Conservation (phyloP, 2,797 vertebrate genomes). For the Macrochelys suwanniensis region DNA sequence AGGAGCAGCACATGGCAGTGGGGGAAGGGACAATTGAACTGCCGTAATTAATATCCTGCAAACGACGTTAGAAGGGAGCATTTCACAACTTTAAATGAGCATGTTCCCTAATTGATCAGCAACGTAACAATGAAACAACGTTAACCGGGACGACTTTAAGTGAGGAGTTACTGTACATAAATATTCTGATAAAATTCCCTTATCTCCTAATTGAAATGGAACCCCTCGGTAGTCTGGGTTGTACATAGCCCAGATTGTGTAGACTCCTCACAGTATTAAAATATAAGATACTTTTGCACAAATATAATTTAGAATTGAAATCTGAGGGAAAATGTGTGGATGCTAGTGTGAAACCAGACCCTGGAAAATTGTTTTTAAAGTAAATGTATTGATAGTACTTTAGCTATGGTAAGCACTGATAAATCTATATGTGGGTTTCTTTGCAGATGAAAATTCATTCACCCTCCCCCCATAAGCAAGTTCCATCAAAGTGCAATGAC, state of each 20-base stretch:
- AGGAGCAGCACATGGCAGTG: too few species aligned
- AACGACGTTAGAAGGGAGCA: too few species aligned
- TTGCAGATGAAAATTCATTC: conserved; percentile 99
- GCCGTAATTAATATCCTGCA: too few species aligned
- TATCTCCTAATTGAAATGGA: not conserved
- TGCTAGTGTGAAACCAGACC: not conserved
- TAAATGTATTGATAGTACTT: not conserved
- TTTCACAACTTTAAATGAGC: too few species aligned
- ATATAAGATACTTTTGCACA: not conserved
- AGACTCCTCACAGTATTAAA: not conserved
- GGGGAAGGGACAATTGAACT: too few species aligned
- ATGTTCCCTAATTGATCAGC: too few species aligned
- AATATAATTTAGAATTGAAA: not conserved
- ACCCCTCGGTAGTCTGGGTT: not conserved
- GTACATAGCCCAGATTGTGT: not conserved
- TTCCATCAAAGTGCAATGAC: conserved; percentile 99
- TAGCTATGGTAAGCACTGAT: not conserved
- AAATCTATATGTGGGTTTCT: conserved; percentile 17
- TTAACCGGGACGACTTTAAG: too few species aligned
- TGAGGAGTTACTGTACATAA: not conserved
- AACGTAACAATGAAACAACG: too few species aligned
- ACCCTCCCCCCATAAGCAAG: conserved; percentile 98
- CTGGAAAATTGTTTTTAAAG: not conserved
- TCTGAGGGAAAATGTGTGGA: not conserved
- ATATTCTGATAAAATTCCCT: not conserved